A percentile compares a stretch with the other conserved stretches of the same genome.
Conservation (phyloP, 2,888 invertebrate species). For the Pyrochroa serraticornis region DNA sequence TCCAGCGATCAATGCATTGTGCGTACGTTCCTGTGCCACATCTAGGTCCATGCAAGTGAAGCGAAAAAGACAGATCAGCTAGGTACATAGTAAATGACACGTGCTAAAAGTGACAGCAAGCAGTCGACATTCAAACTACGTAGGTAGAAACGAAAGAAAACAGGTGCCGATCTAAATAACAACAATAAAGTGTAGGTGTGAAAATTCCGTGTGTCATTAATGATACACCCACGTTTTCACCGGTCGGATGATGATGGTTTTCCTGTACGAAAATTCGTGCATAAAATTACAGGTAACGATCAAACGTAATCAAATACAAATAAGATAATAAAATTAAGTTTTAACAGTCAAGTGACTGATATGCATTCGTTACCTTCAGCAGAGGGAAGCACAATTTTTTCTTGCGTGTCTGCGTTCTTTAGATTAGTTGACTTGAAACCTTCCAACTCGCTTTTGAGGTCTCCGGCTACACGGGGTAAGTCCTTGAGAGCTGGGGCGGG, state of each 20-base stretch:
- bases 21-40: conserved; percentile 76
- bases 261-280: not conserved
- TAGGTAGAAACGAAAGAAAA: conserved; percentile 19
- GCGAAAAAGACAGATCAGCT: not conserved
- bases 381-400: conserved; percentile 91
- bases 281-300: not conserved
- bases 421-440: conserved; percentile 88
- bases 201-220: conserved; percentile 6
- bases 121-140: not conserved
- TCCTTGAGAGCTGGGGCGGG: conserved; percentile 78
- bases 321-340: not conserved
- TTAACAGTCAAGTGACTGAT: not conserved
- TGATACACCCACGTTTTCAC: conserved; percentile 6
- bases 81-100: conserved; percentile 4
- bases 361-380: conserved; percentile 76
- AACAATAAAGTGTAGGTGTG: conserved; percentile 5
- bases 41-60: conserved; percentile 58
- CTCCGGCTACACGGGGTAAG: conserved; percentile 86
- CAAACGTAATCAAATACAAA: too few relatives aligned
- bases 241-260: not conserved
- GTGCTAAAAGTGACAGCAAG: too few relatives aligned
- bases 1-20: conserved; percentile 76
- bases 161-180: conserved; percentile 22
- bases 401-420: conserved; percentile 87
- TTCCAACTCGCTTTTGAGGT: conserved; percentile 89